phyloP scores from a whole-genome alignment of 37 sponge, comb jelly and placozoan species.

The Beroe forskalii region DNA sequence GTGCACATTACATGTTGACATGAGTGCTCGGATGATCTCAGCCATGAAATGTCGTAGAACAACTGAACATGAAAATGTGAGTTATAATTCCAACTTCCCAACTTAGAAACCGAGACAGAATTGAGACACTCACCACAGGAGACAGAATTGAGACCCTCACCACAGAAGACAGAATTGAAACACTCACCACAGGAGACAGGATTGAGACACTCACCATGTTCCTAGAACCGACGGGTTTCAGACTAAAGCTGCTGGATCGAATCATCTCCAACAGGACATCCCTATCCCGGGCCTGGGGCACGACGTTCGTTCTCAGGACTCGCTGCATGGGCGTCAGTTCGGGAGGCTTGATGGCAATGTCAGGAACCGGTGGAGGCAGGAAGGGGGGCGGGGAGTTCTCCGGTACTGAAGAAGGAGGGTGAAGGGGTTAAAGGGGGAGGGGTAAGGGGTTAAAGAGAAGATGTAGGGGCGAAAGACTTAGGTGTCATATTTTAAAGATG shows the following conservation, averaged over 20 bases:
- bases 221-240: constrained; percentile 15
- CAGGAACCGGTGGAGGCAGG: constrained; percentile 29
- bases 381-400: constrained; percentile 6
- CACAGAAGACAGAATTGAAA: not conserved
- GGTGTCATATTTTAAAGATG: no score
- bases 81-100: no score
- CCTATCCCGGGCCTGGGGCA: not conserved
- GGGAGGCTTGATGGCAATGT: not conserved
- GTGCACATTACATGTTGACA: no score
- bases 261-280: constrained; percentile 54
- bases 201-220: not conserved
- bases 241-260: constrained; percentile 28
- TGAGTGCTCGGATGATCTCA: no score
- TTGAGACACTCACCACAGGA: not conserved
- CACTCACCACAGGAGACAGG: not conserved
- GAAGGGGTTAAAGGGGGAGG: no score
- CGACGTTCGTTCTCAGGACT: constrained; percentile 11
- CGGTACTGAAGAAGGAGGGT: not conserved
- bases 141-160: no score
- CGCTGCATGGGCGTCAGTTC: constrained; percentile 7
- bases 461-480: no score
- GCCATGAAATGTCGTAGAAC: no score
- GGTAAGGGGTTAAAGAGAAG: no score
- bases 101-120: not conserved
- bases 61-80: no score